Base-by-base conservation (phyloP, 2,888 invertebrate species). In the Teleogryllus oceanicus region DNA sequence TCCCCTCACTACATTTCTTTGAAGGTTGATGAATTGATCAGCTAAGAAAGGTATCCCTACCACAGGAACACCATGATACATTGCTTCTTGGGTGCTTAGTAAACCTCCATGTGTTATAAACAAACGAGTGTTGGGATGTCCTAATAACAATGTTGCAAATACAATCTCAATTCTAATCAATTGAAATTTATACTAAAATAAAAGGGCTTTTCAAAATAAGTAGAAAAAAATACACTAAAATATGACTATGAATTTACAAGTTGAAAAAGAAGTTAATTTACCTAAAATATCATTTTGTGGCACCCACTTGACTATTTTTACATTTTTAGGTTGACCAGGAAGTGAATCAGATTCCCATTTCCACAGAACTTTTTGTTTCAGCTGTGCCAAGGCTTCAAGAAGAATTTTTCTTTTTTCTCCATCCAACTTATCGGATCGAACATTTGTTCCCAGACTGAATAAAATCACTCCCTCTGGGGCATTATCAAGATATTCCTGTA, bases 31-130 rank as follows among this genome's bases (percentile, higher is more conserved):
- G 24, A 80, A 78, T 82, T 88, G 88, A 83, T 90, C 89, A n/a
- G 89, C 89, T 83, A 89, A 89, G 74, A 90, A 84, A 0, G 90
- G 89, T 51, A 90, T 88, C 81, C 88, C 89, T n/a, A 90, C 83
- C n/a, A 89, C 84, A 0, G 89, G 89, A 20, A 87, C 88, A 21
- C 88, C 89, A 82, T 88, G 86, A 78, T 88, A 88, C 78, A 89
- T 84, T 1, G 89, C 86, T 82, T 89, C 89, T 0, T 86, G 88
- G n/a, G 87, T 87, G 83, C 89, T 88, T n/a, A 89, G 83, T 11
- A 89, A 82, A 1, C 89, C 89, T 2, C 89, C 89, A 77, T 89
- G 89, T 0, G 88, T 88, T 12, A 89, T 88, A 80, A 89, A 89
- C 0, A 87, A 81, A 75, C 86, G 86, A 0, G 89, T 85, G 83